Evolutionary conservation across 2,888 invertebrate species (phyloP).

Genomic region (Calliphora vomitoria): DNA sequence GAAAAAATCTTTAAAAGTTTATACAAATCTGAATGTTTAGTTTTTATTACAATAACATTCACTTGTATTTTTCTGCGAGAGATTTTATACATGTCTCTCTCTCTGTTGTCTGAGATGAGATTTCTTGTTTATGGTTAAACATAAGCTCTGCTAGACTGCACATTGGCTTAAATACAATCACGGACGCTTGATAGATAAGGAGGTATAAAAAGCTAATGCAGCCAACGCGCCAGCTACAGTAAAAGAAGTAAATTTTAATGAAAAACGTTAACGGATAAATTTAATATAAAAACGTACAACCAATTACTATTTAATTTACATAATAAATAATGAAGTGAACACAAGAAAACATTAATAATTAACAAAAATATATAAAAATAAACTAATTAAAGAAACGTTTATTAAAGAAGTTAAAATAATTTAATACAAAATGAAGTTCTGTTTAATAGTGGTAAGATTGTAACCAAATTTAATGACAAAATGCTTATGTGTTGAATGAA

Average conservation of each 20-base stretch:
- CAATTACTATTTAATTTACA: constrained; percentile 28
- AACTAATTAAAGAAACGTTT: background rate
- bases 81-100: background rate
- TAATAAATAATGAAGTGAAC: constrained; percentile 53
- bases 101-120: constrained; percentile 34
- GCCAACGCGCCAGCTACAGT: constrained; percentile 82
- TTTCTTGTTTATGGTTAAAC: constrained; percentile 31
- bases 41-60: background rate
- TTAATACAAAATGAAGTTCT: constrained; percentile 53
- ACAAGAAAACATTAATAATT: constrained; percentile 5
- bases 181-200: constrained; percentile 19
- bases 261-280: constrained; percentile 77
- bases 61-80: constrained; percentile 26
- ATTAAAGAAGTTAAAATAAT: background rate
- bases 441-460: constrained; percentile 48
- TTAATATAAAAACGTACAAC: constrained; percentile 61
- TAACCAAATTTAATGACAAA: constrained; percentile 7
- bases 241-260: constrained; percentile 75
- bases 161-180: constrained; percentile 19
- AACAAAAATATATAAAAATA: constrained; percentile 3
- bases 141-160: constrained; percentile 33
- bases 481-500: background rate
- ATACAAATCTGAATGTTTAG: background rate
- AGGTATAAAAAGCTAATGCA: constrained; percentile 83
- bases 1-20: constrained; percentile 15